Evolutionary conservation across 2,113 vertebrate genomes (phyloP).

Genomic region (Urocitellus parryii): DNA sequence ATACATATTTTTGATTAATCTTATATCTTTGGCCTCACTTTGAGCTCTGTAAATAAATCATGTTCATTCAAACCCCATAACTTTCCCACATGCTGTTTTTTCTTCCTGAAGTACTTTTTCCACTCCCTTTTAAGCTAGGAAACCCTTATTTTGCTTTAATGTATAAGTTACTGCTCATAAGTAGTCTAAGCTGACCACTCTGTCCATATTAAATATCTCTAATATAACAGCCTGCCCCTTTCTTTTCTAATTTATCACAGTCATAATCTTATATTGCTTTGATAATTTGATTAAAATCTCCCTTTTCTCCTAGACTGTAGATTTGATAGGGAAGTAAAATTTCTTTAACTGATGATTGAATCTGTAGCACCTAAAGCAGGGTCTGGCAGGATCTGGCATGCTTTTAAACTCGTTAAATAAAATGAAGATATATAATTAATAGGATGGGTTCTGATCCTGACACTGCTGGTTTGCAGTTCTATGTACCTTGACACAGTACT

Average conservation of each 20-base stretch:
- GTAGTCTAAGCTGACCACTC: not conserved
- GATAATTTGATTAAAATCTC: not conserved
- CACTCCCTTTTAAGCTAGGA: not conserved
- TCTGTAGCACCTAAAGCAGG: not conserved
- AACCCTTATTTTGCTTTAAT: not conserved
- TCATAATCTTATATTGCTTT: not conserved
- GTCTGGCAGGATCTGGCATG: not conserved
- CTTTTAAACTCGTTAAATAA: not conserved
- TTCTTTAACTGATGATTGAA: not conserved
- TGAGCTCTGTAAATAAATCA: not conserved
- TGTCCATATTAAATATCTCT: not conserved
- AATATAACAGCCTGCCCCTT: not conserved
- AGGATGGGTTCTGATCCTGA: not conserved
- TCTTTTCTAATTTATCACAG: not conserved
- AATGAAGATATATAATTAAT: not conserved
- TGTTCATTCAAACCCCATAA: not conserved
- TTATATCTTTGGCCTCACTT: not conserved
- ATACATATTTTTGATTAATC: not conserved
- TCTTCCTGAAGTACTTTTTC: not conserved
- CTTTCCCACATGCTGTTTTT: not conserved
- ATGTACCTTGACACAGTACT: not conserved
- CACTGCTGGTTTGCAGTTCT: not conserved
- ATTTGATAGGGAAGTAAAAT: not conserved
- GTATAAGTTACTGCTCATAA: not conserved
- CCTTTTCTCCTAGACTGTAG: not conserved